phyloP scores from a whole-genome alignment of 2,797 vertebrate species.

The Sebastes vulpes region DNA sequence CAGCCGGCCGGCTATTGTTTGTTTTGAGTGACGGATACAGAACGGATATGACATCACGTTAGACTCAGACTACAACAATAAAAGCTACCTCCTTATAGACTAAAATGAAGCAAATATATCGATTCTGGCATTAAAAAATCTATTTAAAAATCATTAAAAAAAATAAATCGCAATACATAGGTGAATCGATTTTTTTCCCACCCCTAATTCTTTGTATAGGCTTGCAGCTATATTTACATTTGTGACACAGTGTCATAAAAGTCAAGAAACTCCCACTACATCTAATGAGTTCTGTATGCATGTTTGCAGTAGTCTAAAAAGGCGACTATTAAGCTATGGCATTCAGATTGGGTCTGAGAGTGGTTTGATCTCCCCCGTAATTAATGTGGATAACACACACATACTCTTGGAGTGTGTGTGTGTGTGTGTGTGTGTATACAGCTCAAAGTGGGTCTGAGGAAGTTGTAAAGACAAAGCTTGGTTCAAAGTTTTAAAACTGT shows the following conservation, averaged over 20 bases:
- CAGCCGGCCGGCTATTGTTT: too few relatives aligned
- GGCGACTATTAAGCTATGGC: not conserved
- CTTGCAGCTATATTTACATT: too few relatives aligned
- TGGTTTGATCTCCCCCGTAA: constrained; percentile 35
- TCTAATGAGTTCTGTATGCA: not conserved
- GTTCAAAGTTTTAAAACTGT: constrained; percentile 27
- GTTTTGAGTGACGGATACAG: too few relatives aligned
- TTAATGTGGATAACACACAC: constrained; percentile 23
- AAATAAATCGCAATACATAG: too few relatives aligned
- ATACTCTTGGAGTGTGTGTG: not conserved
- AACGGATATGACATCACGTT: too few relatives aligned
- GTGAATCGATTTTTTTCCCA: too few relatives aligned
- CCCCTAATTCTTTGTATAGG: too few relatives aligned
- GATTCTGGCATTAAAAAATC: too few relatives aligned
- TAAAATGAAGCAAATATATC: too few relatives aligned
- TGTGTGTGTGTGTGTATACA: not conserved
- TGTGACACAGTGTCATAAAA: not conserved
- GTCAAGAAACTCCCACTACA: not conserved
- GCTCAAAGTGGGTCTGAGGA: constrained; percentile 16
- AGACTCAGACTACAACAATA: too few relatives aligned
- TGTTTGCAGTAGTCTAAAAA: constrained; percentile 11
- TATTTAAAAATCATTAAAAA: too few relatives aligned
- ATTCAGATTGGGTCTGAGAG: constrained; percentile 29
- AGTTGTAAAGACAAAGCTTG: constrained; percentile 28
- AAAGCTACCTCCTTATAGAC: too few relatives aligned